Percentiles rank a stretch among this genome's conserved stretches.
Evolutionary conservation across 1,140 invertebrate species (phyloP).

Genomic region (Pygmarrhopalites habei): DNA sequence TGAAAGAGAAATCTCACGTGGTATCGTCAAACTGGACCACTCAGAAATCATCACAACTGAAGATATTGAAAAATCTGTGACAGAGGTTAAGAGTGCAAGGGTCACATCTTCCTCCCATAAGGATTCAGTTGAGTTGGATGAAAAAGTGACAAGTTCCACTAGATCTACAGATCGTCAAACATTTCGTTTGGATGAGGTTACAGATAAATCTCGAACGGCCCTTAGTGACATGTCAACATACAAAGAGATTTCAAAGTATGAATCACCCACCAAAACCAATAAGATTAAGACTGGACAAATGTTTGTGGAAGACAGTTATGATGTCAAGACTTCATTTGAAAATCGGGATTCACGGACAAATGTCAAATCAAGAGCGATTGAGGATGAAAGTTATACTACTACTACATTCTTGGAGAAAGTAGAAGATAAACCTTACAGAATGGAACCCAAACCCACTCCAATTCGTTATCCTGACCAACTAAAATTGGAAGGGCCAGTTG

Average conservation of each 20-base stretch:
- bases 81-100: slow-evolving; percentile 28
- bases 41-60: slow-evolving; percentile 31
- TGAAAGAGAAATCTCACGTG: slow-evolving; percentile 36
- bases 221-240: slow-evolving; percentile 12
- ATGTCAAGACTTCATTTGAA: slow-evolving; percentile 32
- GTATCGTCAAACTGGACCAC: slow-evolving; percentile 26
- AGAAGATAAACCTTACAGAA: slow-evolving; percentile 16
- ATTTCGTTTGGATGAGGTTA: slow-evolving; percentile 28
- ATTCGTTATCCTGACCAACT: slow-evolving; percentile 24
- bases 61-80: slow-evolving; percentile 36
- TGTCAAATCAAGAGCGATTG: slow-evolving; percentile 20
- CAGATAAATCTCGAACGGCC: neutral
- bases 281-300: slow-evolving; percentile 24
- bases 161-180: slow-evolving; percentile 29
- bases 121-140: slow-evolving; percentile 30
- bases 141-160: slow-evolving; percentile 32
- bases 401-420: slow-evolving; percentile 35
- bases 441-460: slow-evolving; percentile 4
- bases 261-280: slow-evolving; percentile 1
- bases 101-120: neutral
- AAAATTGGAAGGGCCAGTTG: slow-evolving; percentile 24
- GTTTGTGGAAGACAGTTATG: slow-evolving; percentile 34
- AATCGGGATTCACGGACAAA: slow-evolving; percentile 26
- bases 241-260: neutral
- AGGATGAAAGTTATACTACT: slow-evolving; percentile 30